A percentile compares a stretch with the other conserved stretches of the same genome.
Conservation (phyloP, 2,888 invertebrate genomes). For the Tanypteryx hageni region DNA sequence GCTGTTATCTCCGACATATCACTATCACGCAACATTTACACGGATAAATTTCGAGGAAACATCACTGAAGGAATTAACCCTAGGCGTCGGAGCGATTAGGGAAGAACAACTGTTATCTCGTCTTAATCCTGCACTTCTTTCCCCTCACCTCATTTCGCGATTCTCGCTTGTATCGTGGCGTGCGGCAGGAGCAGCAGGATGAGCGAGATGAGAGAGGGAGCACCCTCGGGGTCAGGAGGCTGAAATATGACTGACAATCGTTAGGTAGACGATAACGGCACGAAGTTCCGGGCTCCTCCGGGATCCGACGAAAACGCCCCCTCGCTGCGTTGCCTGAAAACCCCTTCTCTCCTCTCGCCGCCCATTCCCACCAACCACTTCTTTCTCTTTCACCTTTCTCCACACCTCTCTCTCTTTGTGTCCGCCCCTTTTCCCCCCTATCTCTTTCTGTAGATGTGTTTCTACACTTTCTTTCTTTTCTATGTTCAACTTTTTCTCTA, state of each 20-base stretch:
- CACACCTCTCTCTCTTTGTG: background rate
- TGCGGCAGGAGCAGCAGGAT: background rate
- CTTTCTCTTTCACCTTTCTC: background rate
- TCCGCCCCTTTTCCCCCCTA: background rate
- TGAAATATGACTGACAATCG: constrained; percentile 27
- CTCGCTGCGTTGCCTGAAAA: background rate
- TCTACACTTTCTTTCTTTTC: too few relatives aligned
- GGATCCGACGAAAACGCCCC: background rate
- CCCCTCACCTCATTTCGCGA: too few relatives aligned
- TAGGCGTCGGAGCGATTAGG: background rate
- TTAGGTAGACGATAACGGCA: constrained; percentile 7
- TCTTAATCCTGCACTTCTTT: background rate
- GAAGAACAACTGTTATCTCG: background rate
- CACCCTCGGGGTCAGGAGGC: background rate
- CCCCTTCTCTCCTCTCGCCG: background rate
- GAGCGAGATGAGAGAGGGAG: background rate
- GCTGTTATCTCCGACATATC: background rate
- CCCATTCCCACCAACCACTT: background rate
- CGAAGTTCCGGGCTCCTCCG: background rate
- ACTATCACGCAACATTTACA: background rate
- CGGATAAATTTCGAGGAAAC: background rate
- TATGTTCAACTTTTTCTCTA: too few relatives aligned
- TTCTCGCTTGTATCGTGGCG: background rate
- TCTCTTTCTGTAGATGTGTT: too few relatives aligned
- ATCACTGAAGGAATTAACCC: background rate